Evolutionary conservation across 1,140 invertebrate genomes (phyloP), one percentile per base, ranked within the genome.

Genomic region (Cotesia glomerata): DNA sequence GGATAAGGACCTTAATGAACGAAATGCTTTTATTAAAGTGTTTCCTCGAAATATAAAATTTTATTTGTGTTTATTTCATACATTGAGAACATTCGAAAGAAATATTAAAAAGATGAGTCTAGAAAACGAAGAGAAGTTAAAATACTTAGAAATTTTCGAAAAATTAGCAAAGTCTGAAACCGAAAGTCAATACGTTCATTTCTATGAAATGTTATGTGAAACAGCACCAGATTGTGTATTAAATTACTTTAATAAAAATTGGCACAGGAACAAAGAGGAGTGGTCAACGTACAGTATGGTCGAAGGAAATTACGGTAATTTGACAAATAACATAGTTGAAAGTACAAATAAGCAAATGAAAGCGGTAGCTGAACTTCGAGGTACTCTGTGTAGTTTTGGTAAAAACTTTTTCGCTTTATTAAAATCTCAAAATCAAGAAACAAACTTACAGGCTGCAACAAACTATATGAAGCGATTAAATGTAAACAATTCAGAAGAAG

Each of bases 21-120:
- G 62, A 9, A 26, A 14, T 13, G 70, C 26, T 2, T 58, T 72
- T 7, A 54, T 18, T 36, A 13, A 64, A n/a, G 11, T 71, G 8
- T 74, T 72, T 58, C 18, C 65, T 13, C 32, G 39, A 26, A 49
- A 51, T 26, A n/a, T 54, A 13, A 3, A 14, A 18, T 26, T 58
- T 16, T 75, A 75, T 61, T 59, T 75, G 13, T 75, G 74, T 58
- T 26, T 71, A 11, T 75, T 62, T 11, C 70, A 75, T 34, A 72
- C 70, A 13, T 14, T 72, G 5, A 69, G 39, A 49, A 65, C 74
- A 32, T 75, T 75, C 35, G 54, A 63, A 3, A 39, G 73, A 11
- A 56, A 39, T 5, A 35, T 45, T 26, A 61, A 62, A 35, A 34
- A 68, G 32, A 71, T 62, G 64, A 68, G 62, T 39, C 8, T 39